A percentile compares a stretch with the other conserved stretches of the same genome.
Evolutionary conservation across 2,113 vertebrate species (phyloP).

Genomic region (Motacilla tschutschensis): DNA sequence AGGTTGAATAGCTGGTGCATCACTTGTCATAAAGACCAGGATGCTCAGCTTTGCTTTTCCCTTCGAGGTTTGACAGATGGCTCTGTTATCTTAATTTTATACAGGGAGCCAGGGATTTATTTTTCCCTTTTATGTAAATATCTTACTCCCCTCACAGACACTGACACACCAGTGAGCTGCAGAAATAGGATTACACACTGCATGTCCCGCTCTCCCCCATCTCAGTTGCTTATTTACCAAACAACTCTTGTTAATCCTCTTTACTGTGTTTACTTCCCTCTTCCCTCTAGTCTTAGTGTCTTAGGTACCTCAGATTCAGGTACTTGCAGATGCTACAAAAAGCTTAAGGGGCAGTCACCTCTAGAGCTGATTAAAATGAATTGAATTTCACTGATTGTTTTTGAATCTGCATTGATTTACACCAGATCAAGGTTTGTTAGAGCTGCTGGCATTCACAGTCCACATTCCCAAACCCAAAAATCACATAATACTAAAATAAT

Average conservation of each 20-base stretch:
- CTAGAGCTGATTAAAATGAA: not conserved
- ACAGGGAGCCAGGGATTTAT: conserved; percentile 5
- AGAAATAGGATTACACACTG: conserved; percentile 44
- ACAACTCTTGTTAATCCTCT: not conserved
- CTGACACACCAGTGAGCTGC: conserved; percentile 4
- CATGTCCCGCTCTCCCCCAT: not conserved
- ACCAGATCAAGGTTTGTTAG: not conserved
- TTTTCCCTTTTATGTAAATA: conserved; percentile 31
- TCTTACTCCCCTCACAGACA: not conserved
- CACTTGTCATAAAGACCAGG: not conserved
- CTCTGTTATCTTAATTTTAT: conserved; percentile 9
- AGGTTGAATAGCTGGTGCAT: not conserved
- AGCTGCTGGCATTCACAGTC: not conserved
- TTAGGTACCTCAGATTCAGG: not conserved
- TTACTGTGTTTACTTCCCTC: not conserved
- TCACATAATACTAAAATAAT: not conserved
- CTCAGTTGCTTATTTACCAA: conserved; percentile 39
- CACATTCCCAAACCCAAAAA: not conserved
- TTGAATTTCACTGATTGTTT: not conserved
- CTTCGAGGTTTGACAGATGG: not conserved
- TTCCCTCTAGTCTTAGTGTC: not conserved
- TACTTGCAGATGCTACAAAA: not conserved
- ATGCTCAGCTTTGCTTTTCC: not conserved
- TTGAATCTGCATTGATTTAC: not conserved
- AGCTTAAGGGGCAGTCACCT: not conserved